phyloP scores from a whole-genome alignment of 2,888 invertebrate genomes.

The Ectemnius continuus region DNA sequence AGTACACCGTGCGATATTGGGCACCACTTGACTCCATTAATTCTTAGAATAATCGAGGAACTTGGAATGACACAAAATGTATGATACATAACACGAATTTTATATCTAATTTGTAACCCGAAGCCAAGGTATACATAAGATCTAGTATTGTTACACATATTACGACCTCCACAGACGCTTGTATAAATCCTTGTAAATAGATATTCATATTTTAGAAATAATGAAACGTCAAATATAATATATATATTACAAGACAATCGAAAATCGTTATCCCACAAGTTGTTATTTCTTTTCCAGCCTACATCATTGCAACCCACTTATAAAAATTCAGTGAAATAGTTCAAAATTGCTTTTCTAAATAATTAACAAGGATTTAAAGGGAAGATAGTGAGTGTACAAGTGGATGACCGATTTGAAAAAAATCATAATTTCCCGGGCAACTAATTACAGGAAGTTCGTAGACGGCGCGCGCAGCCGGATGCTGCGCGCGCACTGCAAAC shows the following conservation, averaged over 20 bases:
- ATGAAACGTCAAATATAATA: slow-evolving; percentile 58
- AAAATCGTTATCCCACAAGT: slow-evolving; percentile 2
- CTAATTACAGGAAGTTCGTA: slow-evolving; percentile 47
- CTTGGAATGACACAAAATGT: too few relatives aligned
- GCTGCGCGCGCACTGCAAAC: slow-evolving; percentile 63
- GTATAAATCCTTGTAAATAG: slow-evolving; percentile 71
- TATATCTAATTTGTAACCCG: not conserved
- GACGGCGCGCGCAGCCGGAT: slow-evolving; percentile 57
- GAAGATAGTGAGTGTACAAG: not conserved
- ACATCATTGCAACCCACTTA: not conserved
- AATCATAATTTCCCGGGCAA: slow-evolving; percentile 37
- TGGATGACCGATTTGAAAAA: not conserved
- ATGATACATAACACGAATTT: not conserved
- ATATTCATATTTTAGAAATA: slow-evolving; percentile 60
- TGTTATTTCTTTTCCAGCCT: not conserved
- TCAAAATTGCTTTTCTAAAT: too few relatives aligned
- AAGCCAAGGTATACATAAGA: too few relatives aligned
- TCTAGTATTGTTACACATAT: slow-evolving; percentile 36
- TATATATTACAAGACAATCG: slow-evolving; percentile 36
- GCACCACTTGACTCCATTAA: slow-evolving; percentile 3
- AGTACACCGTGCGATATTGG: slow-evolving; percentile 25
- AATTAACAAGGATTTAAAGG: too few relatives aligned
- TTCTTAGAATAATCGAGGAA: not conserved
- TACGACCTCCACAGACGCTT: slow-evolving; percentile 51
- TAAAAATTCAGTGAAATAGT: too few relatives aligned